Base-by-base conservation (phyloP, 2,888 invertebrate species). In the Embidobia sp. region DNA sequence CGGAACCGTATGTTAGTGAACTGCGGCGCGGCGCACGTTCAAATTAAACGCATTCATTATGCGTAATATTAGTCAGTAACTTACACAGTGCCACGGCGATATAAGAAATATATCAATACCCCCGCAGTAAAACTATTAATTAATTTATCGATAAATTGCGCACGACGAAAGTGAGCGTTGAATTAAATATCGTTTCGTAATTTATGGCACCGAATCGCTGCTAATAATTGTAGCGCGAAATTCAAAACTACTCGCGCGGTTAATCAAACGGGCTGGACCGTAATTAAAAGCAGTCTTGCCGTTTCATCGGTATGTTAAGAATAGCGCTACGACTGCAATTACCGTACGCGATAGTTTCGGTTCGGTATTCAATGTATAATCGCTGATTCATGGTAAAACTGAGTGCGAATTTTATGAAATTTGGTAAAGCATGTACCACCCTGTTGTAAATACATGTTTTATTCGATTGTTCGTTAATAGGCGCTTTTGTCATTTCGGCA, bases 21-120 rank as follows among this genome's bases (percentile, higher is more conserved):
- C 19, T 48, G 18, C 57, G 22, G 40, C 16, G 10, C 37, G 18
- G 26, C 33, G 44, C 22, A 13, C 44, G 66, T 66, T 64, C 18
- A 69, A 69, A 69, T 59, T 59, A 69, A 69, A 69, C 49, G 42
- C 69, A 69, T 59, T 59, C 69, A 44, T 69, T 69, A 69, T 42
- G 51, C 59, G 59, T 70, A 33, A 35, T 70, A 51, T 70, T 70
- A 51, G 51, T 35, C 22, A 33, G 51, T 70, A 70, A 44, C 16
- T 59, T 51, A 51, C 53, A 11, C 35, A 10, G 27, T 4, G 15
- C 59, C n/a, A 22, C 22, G 16, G 26, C 35, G 13, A 48, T 67
- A 67, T 67, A 61, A 70, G 44, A 48, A 69, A 48, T 35, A 40
- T 42, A 70, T 61, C 59, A 51, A 29, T 35, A 59, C 18, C 33